A percentile compares a stretch with the other conserved stretches of the same genome.
These are phyloP conservation scores for Sisor rabdophorus DNA, from an alignment of 2,113 vertebrate species.

Conservation along the genomic window DNA sequence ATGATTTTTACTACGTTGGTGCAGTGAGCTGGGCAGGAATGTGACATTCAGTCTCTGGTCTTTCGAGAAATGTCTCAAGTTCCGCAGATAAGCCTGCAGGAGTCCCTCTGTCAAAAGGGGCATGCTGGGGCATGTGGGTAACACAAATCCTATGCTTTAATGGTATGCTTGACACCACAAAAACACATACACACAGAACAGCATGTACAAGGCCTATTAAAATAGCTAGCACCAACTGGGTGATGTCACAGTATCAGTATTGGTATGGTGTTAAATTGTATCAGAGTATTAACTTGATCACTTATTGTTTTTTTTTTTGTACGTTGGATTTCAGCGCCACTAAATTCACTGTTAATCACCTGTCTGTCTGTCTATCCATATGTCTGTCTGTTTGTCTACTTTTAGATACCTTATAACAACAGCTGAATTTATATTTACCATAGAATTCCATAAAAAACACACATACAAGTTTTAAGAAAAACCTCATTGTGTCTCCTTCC, in stretches of 20 bases:
- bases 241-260: neutral
- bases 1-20: neutral
- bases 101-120: constrained; percentile 26
- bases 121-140: constrained; percentile 46
- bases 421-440: no score
- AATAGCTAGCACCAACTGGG: constrained; percentile 12
- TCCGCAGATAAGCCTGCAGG: constrained; percentile 46
- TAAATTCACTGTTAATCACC: no score
- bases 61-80: constrained; percentile 40
- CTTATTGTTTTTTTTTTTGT: no score
- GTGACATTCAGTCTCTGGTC: constrained; percentile 21
- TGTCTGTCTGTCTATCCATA: no score
- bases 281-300: neutral
- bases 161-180: constrained; percentile 29
- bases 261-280: neutral
- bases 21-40: constrained; percentile 14
- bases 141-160: constrained; percentile 35
- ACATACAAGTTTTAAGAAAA: no score
- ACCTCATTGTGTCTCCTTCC: constrained; percentile 42
- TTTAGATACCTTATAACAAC: no score
- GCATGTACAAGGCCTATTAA: constrained; percentile 19
- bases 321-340: no score
- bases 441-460: no score
- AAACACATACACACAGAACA: constrained; percentile 18
- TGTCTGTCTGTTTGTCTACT: no score